phyloP scores from a whole-genome alignment of 2,113 vertebrate species.

The Dipodomys spectabilis region DNA sequence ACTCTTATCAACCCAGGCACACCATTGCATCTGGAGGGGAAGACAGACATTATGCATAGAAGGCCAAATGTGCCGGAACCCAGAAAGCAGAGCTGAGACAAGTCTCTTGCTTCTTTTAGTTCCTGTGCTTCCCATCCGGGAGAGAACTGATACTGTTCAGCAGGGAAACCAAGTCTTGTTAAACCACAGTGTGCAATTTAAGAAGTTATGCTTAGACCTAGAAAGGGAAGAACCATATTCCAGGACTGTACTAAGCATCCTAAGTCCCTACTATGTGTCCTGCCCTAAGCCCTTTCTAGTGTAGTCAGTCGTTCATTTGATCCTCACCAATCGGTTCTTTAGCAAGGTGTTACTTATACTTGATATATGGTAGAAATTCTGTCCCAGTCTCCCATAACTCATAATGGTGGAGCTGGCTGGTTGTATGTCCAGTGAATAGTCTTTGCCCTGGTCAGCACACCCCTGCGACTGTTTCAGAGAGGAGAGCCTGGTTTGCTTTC shows the following conservation, averaged over 20 bases:
- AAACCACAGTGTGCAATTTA: background rate
- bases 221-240: background rate
- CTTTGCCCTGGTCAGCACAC: background rate
- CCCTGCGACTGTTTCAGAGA: background rate
- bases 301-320: background rate
- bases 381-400: slow-evolving; percentile 1
- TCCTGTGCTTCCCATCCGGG: background rate
- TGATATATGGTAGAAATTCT: background rate
- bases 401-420: background rate
- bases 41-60: slow-evolving; percentile 29
- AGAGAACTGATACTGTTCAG: background rate
- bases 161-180: background rate
- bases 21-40: background rate
- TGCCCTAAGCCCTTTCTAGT: background rate
- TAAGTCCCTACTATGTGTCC: background rate
- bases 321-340: background rate
- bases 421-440: background rate
- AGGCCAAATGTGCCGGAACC: background rate
- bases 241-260: background rate
- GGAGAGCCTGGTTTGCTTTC: background rate
- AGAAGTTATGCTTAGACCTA: background rate
- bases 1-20: background rate
- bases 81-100: background rate
- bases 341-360: background rate
- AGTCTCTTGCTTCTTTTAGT: background rate